These are phyloP conservation scores for Monochamus alternatus DNA, from an alignment of 2,888 invertebrate genomes.

Conservation along the genomic window DNA sequence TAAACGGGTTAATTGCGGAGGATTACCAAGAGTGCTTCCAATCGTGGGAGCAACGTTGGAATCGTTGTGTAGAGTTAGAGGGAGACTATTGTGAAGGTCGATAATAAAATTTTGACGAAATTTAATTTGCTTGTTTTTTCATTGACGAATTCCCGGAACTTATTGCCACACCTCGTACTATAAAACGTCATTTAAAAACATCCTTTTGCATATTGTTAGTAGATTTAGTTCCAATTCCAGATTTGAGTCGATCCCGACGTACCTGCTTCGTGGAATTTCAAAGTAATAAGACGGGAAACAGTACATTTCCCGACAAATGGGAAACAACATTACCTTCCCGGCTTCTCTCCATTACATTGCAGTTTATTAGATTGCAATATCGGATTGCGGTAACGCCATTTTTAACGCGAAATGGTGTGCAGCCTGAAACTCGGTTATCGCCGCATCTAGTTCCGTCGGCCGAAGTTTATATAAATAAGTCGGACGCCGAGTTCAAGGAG, in stretches of 20 bases:
- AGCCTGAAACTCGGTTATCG: slow-evolving; percentile 32
- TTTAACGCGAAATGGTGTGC: slow-evolving; percentile 37
- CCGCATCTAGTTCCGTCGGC: slow-evolving; percentile 16
- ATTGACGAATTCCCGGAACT: no score
- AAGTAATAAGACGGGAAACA: slow-evolving; percentile 4
- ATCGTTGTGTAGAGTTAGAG: no score
- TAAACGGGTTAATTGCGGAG: no score
- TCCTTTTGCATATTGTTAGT: no score
- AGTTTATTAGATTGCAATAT: slow-evolving; percentile 35
- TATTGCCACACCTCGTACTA: no score
- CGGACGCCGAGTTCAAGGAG: not conserved
- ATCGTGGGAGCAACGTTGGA: no score
- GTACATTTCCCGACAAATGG: slow-evolving; percentile 10
- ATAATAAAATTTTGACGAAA: no score
- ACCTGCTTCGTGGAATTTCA: not conserved
- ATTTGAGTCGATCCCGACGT: not conserved
- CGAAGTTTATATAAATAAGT: slow-evolving; percentile 18
- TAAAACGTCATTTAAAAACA: no score
- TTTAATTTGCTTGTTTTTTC: no score
- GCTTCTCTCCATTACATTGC: slow-evolving; percentile 32
- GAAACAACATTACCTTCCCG: slow-evolving; percentile 31
- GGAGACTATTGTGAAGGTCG: no score
- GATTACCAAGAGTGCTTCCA: no score
- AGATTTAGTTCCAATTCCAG: not conserved
- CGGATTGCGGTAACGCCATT: slow-evolving; percentile 37